These are phyloP conservation scores for Solea solea DNA, from an alignment of 2,113 vertebrate species.

Conservation along the genomic window DNA sequence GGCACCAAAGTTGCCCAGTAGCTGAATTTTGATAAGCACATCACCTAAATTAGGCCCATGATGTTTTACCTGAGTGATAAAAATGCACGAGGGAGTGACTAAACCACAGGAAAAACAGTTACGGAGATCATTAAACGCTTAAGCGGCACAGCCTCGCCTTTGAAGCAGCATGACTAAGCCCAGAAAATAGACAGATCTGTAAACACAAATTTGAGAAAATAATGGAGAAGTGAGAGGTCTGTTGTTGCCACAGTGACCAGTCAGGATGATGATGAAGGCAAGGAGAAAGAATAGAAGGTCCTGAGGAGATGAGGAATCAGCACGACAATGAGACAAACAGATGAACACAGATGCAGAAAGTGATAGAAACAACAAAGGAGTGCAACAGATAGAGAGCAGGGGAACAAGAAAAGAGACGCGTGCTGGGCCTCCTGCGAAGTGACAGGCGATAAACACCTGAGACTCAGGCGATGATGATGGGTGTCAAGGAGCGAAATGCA, in stretches of 20 bases:
- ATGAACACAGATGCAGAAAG: conserved; percentile 16
- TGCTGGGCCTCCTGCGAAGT: conserved; percentile 59
- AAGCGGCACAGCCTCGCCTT: conserved; percentile 30
- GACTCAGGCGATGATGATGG: conserved; percentile 64
- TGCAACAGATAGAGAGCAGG: conserved; percentile 12
- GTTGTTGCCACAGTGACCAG: conserved; percentile 4
- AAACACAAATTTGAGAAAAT: conserved; percentile 36
- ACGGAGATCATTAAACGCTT: conserved; percentile 60
- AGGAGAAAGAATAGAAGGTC: not conserved
- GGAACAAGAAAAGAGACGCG: conserved; percentile 11
- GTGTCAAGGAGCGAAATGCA: conserved; percentile 54
- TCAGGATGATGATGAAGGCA: conserved; percentile 1
- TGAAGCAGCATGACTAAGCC: conserved; percentile 21
- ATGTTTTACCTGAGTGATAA: conserved; percentile 70
- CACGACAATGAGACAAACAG: conserved; percentile 7
- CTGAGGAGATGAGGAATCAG: not conserved
- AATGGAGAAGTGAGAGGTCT: not conserved
- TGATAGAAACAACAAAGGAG: conserved; percentile 33
- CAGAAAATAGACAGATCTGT: conserved; percentile 21
- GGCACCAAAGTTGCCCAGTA: conserved; percentile 53
- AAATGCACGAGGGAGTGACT: conserved; percentile 59
- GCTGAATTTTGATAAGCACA: conserved; percentile 64
- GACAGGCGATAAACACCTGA: conserved; percentile 74
- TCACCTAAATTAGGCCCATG: conserved; percentile 60
- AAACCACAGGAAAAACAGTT: conserved; percentile 42